Evolutionary conservation across 2,888 invertebrate genomes (phyloP), one percentile per base, ranked within the genome.

Genomic region (Andrena marginata): DNA sequence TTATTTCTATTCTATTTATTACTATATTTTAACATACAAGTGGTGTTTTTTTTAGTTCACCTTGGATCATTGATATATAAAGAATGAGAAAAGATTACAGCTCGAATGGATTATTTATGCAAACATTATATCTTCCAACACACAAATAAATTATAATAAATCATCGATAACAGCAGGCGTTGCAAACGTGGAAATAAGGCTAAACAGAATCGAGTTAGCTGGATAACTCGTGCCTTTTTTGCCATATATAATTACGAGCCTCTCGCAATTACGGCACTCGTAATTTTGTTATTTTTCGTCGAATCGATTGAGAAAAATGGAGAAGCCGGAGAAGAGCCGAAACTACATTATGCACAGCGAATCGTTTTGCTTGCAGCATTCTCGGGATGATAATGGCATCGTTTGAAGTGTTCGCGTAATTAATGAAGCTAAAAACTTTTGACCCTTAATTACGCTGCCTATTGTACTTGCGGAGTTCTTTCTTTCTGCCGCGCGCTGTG

Each of bases 341-440:
- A 84, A 85, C 81, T 84, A 87, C 77, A 87, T 85, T 81, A 79
- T 82, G 80, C 84, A 80, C 60, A 82, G 84, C 56, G 80, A 71
- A 75, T 71, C 74, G 73, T 84, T 87, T 84, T 82, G 71, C 80
- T 79, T 64, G 87, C 79, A 87, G 85, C 82, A 85, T 80, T 87
- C 80, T 80, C 74, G 70, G 78, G 80, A 84, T 85, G 84, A 88
- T 88, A 88, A 88, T 88, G 85, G 87, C 84, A 70, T 79, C 88
- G 82, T 85, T 88, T 87, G 77, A 87, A 88, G 78, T 84, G 84
- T 85, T 88, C 75, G 77, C 82, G 87, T 88, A 88, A 88, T 88
- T 88, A 88, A 87, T 81, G 87, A 81, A 87, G 82, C 87, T 83
- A 87, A 84, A 88, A 88, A 88, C 84, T 88, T 85, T 80, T 84